Conservation (phyloP, 2,113 vertebrate species). For the Crotalus viridis region DNA sequence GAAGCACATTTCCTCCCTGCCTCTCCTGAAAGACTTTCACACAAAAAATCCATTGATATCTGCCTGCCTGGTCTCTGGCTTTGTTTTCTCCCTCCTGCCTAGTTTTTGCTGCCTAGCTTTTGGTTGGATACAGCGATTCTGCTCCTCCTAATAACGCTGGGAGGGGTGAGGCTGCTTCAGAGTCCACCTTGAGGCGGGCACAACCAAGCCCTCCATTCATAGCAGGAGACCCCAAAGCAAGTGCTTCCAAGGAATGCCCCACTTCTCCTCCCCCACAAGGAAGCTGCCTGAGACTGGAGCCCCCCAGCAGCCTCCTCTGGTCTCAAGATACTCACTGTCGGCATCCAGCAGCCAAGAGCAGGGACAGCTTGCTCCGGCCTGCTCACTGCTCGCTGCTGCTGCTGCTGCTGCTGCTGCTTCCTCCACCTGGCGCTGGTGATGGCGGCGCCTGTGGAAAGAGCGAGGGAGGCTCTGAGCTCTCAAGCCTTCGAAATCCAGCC, state of each 20-base stretch:
- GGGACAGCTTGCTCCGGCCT: constrained; percentile 1
- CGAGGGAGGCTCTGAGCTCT: constrained; percentile 3
- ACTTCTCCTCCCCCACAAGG: not conserved
- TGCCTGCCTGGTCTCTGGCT: not conserved
- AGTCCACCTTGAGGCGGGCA: not conserved
- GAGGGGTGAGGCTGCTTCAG: not conserved
- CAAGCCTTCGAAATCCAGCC: constrained; percentile 22
- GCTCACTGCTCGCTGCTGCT: not conserved
- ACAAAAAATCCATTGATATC: not conserved
- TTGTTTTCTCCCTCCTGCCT: not conserved
- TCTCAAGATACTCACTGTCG: constrained; percentile 21
- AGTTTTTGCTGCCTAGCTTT: not conserved
- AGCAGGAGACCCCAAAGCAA: not conserved
- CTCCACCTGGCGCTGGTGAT: not conserved
- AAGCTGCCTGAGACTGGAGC: not conserved
- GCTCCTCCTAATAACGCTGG: not conserved
- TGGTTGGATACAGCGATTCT: not conserved
- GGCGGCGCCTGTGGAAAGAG: constrained; percentile 29
- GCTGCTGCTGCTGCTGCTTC: not conserved
- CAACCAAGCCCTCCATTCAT: no score
- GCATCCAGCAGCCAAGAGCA: not conserved
- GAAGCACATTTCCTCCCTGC: no score
- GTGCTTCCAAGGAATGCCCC: not conserved
- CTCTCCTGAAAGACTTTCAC: not conserved
- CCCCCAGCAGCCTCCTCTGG: not conserved